Evolutionary conservation across 2,113 vertebrate species (phyloP), one percentile per base, ranked within the genome.

Genomic region (Upupa epops): DNA sequence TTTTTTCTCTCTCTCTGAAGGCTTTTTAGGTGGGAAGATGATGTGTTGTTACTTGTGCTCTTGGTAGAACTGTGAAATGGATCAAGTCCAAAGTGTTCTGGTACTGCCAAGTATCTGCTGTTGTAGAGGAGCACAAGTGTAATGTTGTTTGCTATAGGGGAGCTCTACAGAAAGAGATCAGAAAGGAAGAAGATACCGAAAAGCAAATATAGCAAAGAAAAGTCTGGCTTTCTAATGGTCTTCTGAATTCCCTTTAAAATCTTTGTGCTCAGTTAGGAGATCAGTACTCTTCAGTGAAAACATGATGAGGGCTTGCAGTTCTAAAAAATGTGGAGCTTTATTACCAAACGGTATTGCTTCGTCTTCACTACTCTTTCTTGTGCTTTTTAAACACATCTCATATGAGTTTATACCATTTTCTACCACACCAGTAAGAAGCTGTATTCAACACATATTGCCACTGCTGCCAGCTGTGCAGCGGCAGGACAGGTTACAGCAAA

Each of bases 81-180:
- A 19, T 49, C 2, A 66, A 56, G 32, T 49, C 56, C 24, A 22
- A 9, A 19, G 34, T 9, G 5, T 26, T 16, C 16, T 64, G 58
- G 42, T 29, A 3, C 3, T 72, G 32, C 45, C n/a, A 20, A 61
- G 61, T 37, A 8, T 25, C 3, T 14, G 51, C 64, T 37, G 40
- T 40, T 45, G 0, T 4, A 40, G n/a, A 15, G 70, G 11, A 49
- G n/a, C 2, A 3, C 1, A 6, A 40, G 9, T 13, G 31, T 17
- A 49, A 22, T 22, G 21, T 6, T 26, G 4, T 5, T 24, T 7
- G 18, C 61, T 73, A 4, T 4, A 17, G 61, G n/a, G 40, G 22
- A 71, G 25, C 42, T 59, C 21, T 3, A 42, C 11, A 42, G 31
- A 16, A 6, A 58, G 29, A 31, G 34, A 36, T 54, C 11, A 48